phyloP scores from a whole-genome alignment of 2,113 vertebrate species.

The Struthio camelus region DNA sequence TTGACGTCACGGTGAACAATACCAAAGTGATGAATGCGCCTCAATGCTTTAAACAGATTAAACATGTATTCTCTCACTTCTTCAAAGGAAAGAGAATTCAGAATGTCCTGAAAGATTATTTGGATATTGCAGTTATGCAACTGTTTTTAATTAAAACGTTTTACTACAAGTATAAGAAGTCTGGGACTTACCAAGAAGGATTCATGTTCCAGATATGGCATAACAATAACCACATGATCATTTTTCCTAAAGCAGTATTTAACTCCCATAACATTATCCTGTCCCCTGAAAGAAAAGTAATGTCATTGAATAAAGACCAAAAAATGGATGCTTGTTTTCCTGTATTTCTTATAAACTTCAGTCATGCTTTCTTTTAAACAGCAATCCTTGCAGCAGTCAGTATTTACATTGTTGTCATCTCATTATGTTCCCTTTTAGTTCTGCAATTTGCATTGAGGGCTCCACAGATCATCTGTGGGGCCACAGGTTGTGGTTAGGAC shows the following conservation, averaged over 20 bases:
- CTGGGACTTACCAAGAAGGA: conserved; percentile 86
- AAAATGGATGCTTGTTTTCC: background rate
- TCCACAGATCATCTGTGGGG: background rate
- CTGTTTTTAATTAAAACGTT: conserved; percentile 28
- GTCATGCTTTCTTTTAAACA: background rate
- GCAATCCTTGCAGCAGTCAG: background rate
- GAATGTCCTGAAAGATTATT: conserved; percentile 85
- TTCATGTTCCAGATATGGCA: conserved; percentile 96
- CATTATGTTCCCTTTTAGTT: background rate
- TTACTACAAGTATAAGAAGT: background rate
- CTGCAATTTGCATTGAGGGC: background rate
- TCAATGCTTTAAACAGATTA: conserved; percentile 90
- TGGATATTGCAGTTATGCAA: conserved; percentile 9
- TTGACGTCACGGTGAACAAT: conserved; percentile 98
- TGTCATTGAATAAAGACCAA: background rate
- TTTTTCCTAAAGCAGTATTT: conserved; percentile 95
- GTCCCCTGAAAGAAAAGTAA: conserved; percentile 82
- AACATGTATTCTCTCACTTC: conserved; percentile 94
- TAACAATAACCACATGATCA: conserved; percentile 95
- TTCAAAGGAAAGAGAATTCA: conserved; percentile 88
- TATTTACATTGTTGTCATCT: background rate
- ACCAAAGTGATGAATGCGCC: conserved; percentile 93
- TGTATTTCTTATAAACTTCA: background rate
- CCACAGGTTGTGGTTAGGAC: background rate
- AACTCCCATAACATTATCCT: conserved; percentile 96